Percentiles rank a stretch among this genome's conserved stretches.
These are phyloP conservation scores for Arge pagana DNA, from an alignment of 2,888 invertebrate genomes.

Conservation along the genomic window DNA sequence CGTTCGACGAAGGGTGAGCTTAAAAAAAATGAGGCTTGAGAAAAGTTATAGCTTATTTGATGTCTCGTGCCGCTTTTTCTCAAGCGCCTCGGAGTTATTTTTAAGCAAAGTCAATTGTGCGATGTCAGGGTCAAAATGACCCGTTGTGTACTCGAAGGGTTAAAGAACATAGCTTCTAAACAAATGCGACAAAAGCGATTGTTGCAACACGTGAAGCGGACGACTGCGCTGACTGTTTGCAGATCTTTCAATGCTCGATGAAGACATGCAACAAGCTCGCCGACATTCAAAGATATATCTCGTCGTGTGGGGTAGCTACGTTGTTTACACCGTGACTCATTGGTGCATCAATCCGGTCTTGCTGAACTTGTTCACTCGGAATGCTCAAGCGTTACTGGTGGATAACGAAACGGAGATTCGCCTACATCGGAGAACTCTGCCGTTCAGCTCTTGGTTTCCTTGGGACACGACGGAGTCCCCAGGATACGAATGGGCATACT, in stretches of 20 bases:
- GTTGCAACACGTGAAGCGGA: too few relatives aligned
- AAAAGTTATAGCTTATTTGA: too few relatives aligned
- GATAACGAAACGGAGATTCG: too few relatives aligned
- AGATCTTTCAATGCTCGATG: slow-evolving; percentile 3
- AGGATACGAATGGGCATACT: slow-evolving; percentile 32
- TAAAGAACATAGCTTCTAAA: too few relatives aligned
- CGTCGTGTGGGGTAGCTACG: slow-evolving; percentile 30
- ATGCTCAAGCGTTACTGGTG: slow-evolving; percentile 4
- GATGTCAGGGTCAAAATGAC: too few relatives aligned
- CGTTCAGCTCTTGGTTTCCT: slow-evolving; percentile 36
- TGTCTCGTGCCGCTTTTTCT: too few relatives aligned
- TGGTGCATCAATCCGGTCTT: slow-evolving; percentile 39
- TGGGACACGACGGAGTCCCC: slow-evolving; percentile 27
- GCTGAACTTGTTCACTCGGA: slow-evolving; percentile 22
- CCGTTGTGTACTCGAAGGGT: too few relatives aligned
- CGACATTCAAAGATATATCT: slow-evolving; percentile 28
- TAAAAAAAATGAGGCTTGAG: too few relatives aligned
- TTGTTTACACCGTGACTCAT: slow-evolving; percentile 34
- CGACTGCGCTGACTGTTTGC: too few relatives aligned
- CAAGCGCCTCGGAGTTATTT: too few relatives aligned
- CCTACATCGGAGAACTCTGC: slow-evolving; percentile 31
- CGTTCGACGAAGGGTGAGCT: slow-evolving; percentile 19
- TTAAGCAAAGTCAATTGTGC: too few relatives aligned
- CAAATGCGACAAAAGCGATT: too few relatives aligned
- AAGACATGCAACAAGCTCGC: slow-evolving; percentile 25